Conservation (phyloP, 2,888 invertebrate genomes). For the Charanyca ferruginea region DNA sequence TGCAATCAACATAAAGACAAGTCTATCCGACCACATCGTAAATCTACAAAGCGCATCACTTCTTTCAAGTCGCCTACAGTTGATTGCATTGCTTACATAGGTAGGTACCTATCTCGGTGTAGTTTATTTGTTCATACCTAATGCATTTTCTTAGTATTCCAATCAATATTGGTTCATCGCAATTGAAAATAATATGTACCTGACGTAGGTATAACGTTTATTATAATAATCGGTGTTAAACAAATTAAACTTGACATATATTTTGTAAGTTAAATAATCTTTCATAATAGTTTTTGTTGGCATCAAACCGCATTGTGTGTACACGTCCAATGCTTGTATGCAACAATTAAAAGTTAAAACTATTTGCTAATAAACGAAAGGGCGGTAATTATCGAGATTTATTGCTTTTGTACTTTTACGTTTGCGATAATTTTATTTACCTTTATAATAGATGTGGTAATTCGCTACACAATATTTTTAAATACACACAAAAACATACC, state of each 20-base stretch:
- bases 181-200: slow-evolving; percentile 25
- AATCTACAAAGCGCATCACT: too few species aligned
- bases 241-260: slow-evolving; percentile 37
- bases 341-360: slow-evolving; percentile 37
- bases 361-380: slow-evolving; percentile 43
- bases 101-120: too few species aligned
- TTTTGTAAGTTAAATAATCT: slow-evolving; percentile 34
- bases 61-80: too few species aligned
- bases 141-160: background rate
- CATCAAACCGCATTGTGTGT: slow-evolving; percentile 10
- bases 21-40: too few species aligned
- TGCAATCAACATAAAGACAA: too few species aligned
- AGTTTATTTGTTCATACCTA: too few species aligned
- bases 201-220: slow-evolving; percentile 1
- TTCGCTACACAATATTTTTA: slow-evolving; percentile 2
- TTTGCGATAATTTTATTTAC: slow-evolving; percentile 16
- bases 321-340: slow-evolving; percentile 27
- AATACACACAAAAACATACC: too few species aligned
- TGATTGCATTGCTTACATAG: too few species aligned
- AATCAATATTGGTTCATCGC: background rate
- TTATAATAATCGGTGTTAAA: slow-evolving; percentile 22
- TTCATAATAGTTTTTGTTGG: slow-evolving; percentile 22
- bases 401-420: slow-evolving; percentile 15
- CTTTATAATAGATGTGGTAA: slow-evolving; percentile 24
- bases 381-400: slow-evolving; percentile 38